Evolutionary conservation across 2,888 invertebrate genomes (phyloP).

Genomic region (Marasmarcha lunaedactyla): DNA sequence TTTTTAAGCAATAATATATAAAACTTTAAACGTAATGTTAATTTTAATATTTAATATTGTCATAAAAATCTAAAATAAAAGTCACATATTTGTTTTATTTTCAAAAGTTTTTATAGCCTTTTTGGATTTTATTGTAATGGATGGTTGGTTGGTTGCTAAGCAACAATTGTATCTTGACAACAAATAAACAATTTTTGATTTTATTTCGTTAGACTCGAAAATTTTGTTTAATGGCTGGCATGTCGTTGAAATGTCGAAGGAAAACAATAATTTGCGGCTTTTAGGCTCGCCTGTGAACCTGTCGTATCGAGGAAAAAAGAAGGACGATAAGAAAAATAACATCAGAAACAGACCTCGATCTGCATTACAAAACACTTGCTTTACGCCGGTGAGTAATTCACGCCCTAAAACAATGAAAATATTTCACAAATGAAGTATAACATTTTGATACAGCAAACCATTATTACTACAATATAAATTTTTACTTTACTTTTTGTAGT

Average conservation of each 20-base stretch:
- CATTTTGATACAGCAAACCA: too few relatives aligned
- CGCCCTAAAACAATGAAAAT: too few relatives aligned
- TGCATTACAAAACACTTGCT: slow-evolving; percentile 46
- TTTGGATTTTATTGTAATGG: too few relatives aligned
- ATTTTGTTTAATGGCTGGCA: slow-evolving; percentile 17
- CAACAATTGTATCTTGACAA: slow-evolving; percentile 23
- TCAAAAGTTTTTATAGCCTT: too few relatives aligned
- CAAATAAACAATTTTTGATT: slow-evolving; percentile 18
- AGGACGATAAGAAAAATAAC: slow-evolving; percentile 43
- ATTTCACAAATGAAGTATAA: too few relatives aligned
- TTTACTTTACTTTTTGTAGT: too few relatives aligned
- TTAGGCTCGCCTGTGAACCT: slow-evolving; percentile 59
- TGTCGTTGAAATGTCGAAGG: slow-evolving; percentile 57
- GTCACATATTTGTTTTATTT: too few relatives aligned
- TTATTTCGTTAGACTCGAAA: not conserved
- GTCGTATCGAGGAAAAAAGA: slow-evolving; percentile 49
- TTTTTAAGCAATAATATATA: too few relatives aligned
- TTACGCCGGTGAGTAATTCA: slow-evolving; percentile 34
- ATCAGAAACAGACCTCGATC: slow-evolving; percentile 49
- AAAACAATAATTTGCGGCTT: slow-evolving; percentile 49
- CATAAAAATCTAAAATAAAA: too few relatives aligned
- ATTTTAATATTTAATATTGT: too few relatives aligned
- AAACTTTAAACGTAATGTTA: too few relatives aligned
- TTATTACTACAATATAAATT: too few relatives aligned
- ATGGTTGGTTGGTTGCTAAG: slow-evolving; percentile 15